Evolutionary conservation across 2,113 vertebrate species (phyloP), one percentile per base, ranked within the genome.

Genomic region (Heloderma charlesbogerti): DNA sequence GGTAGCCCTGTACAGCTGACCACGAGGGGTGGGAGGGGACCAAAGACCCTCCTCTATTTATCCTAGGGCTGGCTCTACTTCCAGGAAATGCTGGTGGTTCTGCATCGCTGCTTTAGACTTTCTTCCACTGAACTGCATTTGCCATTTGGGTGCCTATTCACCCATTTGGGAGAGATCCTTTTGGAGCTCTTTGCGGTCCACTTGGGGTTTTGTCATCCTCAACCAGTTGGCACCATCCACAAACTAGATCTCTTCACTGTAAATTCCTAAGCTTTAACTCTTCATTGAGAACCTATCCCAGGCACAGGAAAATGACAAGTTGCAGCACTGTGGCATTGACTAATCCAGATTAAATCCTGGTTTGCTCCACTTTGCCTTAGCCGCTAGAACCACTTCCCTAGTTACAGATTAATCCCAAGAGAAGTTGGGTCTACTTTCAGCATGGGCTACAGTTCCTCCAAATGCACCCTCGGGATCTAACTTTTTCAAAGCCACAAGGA

Each of bases 401-500:
- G n/a, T 0, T 0, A n/a, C 34, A 4, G 31, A 48, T 72, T 9
- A 60, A 63, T 74, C 67, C 31, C 43, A 37, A 63, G 67, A 18
- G 87, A 7, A 13, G 1, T 43, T 15, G 51, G 29, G 40, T 15
- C 5, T 16, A 4, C 51, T 51, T 88, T 1, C 83, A 2, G 20
- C 20, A 0, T 27, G 0, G 0, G 4, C 1, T 4, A 6, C 1
- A 27, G 0, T 13, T 48, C 25, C n/a, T 43, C 0, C 0, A 12
- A 0, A 0, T 4, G 77, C 51, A 9, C 66, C 89, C 69, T 37
- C 29, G 5, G 72, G 71, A 60, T 79, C 45, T 0, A 34, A 0
- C 51, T 86, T 85, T 13, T 75, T 0, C 37, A 84, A 81, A 89
- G 92, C 77, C 75, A 67, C 6, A 75, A 51, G 66, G 63, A 27